Evolutionary conservation across 2,888 invertebrate genomes (phyloP).

Genomic region (Allacma fusca): DNA sequence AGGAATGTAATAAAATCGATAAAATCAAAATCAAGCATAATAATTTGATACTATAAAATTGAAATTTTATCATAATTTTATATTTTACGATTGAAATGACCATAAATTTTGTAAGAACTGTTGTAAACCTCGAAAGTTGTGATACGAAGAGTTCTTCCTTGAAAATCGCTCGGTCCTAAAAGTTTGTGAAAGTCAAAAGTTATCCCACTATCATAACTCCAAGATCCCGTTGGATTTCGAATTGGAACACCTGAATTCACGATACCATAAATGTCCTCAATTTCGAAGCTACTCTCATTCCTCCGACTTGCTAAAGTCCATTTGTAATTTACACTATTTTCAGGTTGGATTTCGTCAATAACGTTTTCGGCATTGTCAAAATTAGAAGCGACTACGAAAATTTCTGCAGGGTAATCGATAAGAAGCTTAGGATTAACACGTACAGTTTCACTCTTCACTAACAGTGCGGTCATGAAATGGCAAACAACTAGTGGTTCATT

Average conservation of each 20-base stretch:
- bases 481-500: conserved; percentile 27
- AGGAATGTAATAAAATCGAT: no score
- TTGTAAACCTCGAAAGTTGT: conserved; percentile 55
- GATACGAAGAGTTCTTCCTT: conserved; percentile 50
- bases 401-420: conserved; percentile 39
- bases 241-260: conserved; percentile 46
- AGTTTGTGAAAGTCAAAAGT: conserved; percentile 42
- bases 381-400: conserved; percentile 41
- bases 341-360: conserved; percentile 49
- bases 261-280: conserved; percentile 56
- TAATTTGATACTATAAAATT: no score
- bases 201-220: conserved; percentile 46
- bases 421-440: conserved; percentile 40
- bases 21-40: no score
- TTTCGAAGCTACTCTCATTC: conserved; percentile 16
- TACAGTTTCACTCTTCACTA: background rate
- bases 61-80: no score
- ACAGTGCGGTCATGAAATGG: conserved; percentile 7
- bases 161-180: conserved; percentile 47
- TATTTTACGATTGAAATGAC: no score
- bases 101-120: no score
- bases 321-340: conserved; percentile 52
- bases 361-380: conserved; percentile 29
- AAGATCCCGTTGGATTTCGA: conserved; percentile 49
- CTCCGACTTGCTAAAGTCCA: conserved; percentile 50